Base-by-base conservation (phyloP, 2,888 invertebrate genomes). In the Pycnomerus fuliginosus region DNA sequence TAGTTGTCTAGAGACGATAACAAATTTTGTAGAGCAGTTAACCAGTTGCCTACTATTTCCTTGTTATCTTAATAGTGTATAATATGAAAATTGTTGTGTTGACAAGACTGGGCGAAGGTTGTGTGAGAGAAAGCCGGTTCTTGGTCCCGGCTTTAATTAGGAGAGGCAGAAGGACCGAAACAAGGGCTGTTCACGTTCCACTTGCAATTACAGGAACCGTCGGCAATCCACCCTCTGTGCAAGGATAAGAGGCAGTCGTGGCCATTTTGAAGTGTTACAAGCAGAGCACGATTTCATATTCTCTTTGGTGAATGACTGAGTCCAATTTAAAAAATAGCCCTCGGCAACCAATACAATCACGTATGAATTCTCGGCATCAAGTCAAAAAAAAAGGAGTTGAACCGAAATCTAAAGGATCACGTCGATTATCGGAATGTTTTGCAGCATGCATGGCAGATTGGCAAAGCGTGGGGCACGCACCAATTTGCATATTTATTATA, bases 111-210 rank as follows among this genome's bases (percentile, higher is more conserved):
- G 23, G 11, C 22, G 13, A 13, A 22, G 8, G 16, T 27, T 25
- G 13, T 20, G 13, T 20, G 13, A 15, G 23, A 11, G 7, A 3
- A 16, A 28, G 11, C 5, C 13, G 20, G 12, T 5, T 10, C 14
- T 33, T 3, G n/a, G 12, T 16, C 4, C 12, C 17, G 16, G 43
- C 44, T 54, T 53, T 58, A 57, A 58, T 58, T 57, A 58, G 58
- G 50, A 52, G 47, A 50, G 54, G 52, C 54, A 53, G 53, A 52
- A 56, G 52, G 53, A 48, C 52, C 52, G 52, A 54, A 54, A 54
- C 54, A 52, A 55, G 55, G 51, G 52, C 56, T 53, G 50, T 58
- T 53, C 55, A 58, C 55, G 54, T 57, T 55, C 57, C 52, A 57
- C 57, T 57, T 55, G 53, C 59, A 59, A 57, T 57, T 59, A 57